Evolutionary conservation across 92 coral and sea anemone species (phyloP).

Genomic region (Phenganax subtilis): DNA sequence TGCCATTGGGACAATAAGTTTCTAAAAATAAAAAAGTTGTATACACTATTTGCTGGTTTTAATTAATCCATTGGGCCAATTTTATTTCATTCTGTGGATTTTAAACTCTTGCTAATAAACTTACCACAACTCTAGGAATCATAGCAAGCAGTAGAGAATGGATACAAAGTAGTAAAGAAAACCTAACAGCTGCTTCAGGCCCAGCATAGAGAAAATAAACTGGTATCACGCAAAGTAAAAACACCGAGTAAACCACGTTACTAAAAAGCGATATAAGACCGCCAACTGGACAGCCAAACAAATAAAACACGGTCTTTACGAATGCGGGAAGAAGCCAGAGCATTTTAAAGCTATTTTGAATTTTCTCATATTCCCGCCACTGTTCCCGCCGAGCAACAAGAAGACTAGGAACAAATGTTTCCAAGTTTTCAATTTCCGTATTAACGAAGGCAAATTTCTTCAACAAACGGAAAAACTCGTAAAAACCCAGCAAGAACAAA

Average conservation of each 20-base stretch:
- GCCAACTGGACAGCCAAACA: constrained; percentile 36
- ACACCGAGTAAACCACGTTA: constrained; percentile 8
- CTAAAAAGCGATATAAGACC: constrained; percentile 35
- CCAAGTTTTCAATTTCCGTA: too few species aligned
- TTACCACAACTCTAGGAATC: constrained; percentile 58
- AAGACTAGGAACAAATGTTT: not conserved
- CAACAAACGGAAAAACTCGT: not conserved
- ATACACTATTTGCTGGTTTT: not conserved
- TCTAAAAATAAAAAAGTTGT: constrained; percentile 39
- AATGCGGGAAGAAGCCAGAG: constrained; percentile 17
- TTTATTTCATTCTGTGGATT: not conserved
- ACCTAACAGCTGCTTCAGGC: constrained; percentile 70
- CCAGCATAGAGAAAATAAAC: constrained; percentile 69
- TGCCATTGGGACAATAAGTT: constrained; percentile 65
- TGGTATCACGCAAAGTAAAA: constrained; percentile 43
- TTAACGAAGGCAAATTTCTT: not conserved
- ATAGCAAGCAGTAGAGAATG: constrained; percentile 56
- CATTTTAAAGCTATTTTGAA: not conserved
- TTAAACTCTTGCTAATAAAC: constrained; percentile 9
- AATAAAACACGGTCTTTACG: constrained; percentile 11
- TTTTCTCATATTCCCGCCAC: not conserved
- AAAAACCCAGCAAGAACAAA: too few species aligned
- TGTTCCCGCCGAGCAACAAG: not conserved
- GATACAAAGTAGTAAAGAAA: constrained; percentile 67
- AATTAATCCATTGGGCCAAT: not conserved